Conservation (phyloP, 2,888 invertebrate species). For the Apocheima hispidaria region DNA sequence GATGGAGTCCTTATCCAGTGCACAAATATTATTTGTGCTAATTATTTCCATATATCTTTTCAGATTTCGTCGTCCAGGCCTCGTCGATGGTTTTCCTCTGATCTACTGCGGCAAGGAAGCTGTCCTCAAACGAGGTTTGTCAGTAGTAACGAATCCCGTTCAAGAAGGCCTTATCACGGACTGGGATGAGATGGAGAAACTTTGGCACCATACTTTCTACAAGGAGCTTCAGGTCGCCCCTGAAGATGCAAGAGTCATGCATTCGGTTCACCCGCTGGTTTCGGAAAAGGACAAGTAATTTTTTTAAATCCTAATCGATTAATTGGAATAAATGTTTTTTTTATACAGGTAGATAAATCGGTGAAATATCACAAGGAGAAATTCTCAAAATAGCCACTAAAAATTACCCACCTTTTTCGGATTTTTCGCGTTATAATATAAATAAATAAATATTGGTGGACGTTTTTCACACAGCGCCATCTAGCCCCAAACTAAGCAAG, state of each 20-base stretch:
- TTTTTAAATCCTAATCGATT: no score
- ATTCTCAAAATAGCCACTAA: no score
- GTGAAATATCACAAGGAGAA: no score
- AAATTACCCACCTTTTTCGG: no score
- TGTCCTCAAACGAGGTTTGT: constrained; percentile 77
- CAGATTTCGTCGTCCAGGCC: constrained; percentile 61
- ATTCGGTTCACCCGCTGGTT: constrained; percentile 93
- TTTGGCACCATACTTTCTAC: constrained; percentile 95
- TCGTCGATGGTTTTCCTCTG: constrained; percentile 67
- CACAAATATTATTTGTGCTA: no score
- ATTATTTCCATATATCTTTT: background rate
- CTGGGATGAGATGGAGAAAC: constrained; percentile 96
- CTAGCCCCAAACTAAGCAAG: no score
- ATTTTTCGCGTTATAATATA: no score
- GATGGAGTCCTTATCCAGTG: no score
- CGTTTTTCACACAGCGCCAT: no score
- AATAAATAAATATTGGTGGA: no score
- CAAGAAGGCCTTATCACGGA: constrained; percentile 92
- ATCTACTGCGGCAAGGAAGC: constrained; percentile 87
- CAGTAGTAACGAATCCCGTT: constrained; percentile 90
- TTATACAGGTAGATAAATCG: no score
- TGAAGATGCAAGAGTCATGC: constrained; percentile 91
- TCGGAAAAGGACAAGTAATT: constrained; percentile 89
- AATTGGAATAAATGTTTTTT: no score
- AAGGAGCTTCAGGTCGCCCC: constrained; percentile 93